Evolutionary conservation across 2,888 invertebrate species (phyloP), one percentile per base, ranked within the genome.

Genomic region (Euplagia quadripunctaria): DNA sequence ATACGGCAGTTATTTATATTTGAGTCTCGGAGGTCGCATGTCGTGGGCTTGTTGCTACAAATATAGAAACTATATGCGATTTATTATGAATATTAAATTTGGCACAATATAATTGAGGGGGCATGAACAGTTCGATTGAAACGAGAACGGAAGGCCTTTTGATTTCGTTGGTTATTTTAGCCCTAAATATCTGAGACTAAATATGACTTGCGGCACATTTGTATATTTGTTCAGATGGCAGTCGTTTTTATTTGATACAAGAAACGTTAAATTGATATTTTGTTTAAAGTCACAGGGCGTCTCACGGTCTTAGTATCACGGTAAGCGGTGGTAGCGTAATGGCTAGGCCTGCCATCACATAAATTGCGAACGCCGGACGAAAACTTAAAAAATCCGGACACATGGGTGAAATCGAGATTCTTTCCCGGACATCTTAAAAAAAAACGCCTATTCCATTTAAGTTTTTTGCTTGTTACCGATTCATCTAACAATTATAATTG

Each of bases 1-100:
- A 70, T 70, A 78, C 73, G 75, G 63, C 84, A 82, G 84, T 88
- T 92, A 91, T 91, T 92, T 93, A 92, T 92, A 93, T 91, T 90
- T 88, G 88, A 90, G 87, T 87, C 87, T 85, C 85, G 87, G 91
- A 92, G 93, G 93, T 92, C 93, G 90, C 90, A 89, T 92, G 92
- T 91, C 84, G 84, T 73, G 81, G 75, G 82, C 84, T 71, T 89
- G 89, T 88, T 80, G 84, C 82, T 85, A 87, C 87, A 87, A 88
- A 89, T 88, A 89, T 87, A 88, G 86, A 87, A 87, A 86, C 82
- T 82, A 83, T 83, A 78, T 46, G 75, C 82, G 74, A 84, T 85
- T 84, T 84, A 85, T 84, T 82, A 73, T 77, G 79, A 85, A 85
- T 85, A 85, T 82, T 79, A 83, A 84, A 84, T 84, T 84, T 80